Base-by-base conservation (phyloP, 53 echinoderm and acorn worm species). In the Hippasteria phrygiana region DNA sequence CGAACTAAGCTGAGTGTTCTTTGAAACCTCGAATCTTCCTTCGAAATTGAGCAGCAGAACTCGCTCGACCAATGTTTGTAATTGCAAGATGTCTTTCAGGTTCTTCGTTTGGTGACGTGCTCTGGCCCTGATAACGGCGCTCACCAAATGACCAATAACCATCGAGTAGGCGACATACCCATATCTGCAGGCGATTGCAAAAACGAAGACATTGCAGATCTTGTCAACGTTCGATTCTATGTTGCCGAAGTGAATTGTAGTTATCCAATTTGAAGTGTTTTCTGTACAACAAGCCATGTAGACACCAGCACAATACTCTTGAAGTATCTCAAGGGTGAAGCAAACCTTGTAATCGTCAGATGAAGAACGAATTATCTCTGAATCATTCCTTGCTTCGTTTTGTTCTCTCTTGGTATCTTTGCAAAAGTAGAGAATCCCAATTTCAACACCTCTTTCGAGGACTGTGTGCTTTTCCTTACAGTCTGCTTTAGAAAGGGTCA, bases 261-360 rank as follows among this genome's bases (percentile, higher is more conserved):
- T 64, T 31, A 64, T 11, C 64, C 64, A 64, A 2, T 64, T 6
- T 8, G 10, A 0, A 0, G 0, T 31, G 28, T 3, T 18, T 33
- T 71, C 33, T 2, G 39, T 33, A 37, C 38, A 71, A 3, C 38
- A 39, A 39, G 39, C 39, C 71, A 71, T 14, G 39, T 71, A 71
- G 16, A 39, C 17, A 13, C 71, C 71, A 39, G 31, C 71, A 1
- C 71, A 71, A 16, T 17, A 38, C 38, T 71, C 29, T 16, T 71
- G 29, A 10, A 71, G 71, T 18, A 71, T 71, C 71, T 71, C 71
- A 29, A 71, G 39, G 39, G 38, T 20, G 17, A 71, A 71, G 54
- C 20, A 20, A 3, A 54, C 13, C 18, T 54, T 16, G 14, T n/a
- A n/a, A n/a, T 17, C 20, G 17, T 54, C 17, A 13, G 0, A 16